A percentile compares a stretch with the other conserved stretches of the same genome.
phyloP scores from a whole-genome alignment of 1,140 invertebrate genomes.

The Dreissena polymorpha region DNA sequence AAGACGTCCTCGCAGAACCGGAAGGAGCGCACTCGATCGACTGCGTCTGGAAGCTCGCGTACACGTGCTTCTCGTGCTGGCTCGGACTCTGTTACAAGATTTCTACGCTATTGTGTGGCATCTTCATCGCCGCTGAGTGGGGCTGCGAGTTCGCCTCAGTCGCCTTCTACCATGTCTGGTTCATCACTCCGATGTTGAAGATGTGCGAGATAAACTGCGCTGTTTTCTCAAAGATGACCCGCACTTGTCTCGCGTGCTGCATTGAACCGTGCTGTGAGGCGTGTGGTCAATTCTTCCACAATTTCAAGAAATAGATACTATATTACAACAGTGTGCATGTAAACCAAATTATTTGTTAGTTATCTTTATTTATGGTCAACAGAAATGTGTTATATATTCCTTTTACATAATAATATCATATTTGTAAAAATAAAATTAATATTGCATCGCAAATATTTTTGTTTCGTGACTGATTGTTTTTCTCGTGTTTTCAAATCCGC shows the following conservation, averaged over 20 bases:
- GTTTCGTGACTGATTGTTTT: too few relatives aligned
- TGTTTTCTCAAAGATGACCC: slow-evolving; percentile 82
- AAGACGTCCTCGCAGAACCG: slow-evolving; percentile 89
- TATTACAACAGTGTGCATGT: too few relatives aligned
- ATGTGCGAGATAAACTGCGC: slow-evolving; percentile 83
- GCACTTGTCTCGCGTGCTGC: slow-evolving; percentile 79
- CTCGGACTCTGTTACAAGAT: slow-evolving; percentile 87
- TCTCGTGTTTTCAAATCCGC: too few relatives aligned
- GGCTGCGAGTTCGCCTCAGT: slow-evolving; percentile 88
- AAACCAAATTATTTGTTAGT: too few relatives aligned
- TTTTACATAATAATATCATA: too few relatives aligned
- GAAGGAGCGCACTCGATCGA: slow-evolving; percentile 86
- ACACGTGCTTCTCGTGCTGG: slow-evolving; percentile 85
- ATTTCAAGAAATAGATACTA: slow-evolving; percentile 57
- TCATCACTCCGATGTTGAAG: slow-evolving; percentile 68
- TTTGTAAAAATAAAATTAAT: too few relatives aligned
- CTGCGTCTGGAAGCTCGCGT: slow-evolving; percentile 87
- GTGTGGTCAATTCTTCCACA: slow-evolving; percentile 58
- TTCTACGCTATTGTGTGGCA: slow-evolving; percentile 85
- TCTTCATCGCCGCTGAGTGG: slow-evolving; percentile 85
- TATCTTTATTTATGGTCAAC: too few relatives aligned
- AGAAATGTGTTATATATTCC: too few relatives aligned
- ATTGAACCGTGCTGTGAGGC: slow-evolving; percentile 64
- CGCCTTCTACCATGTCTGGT: slow-evolving; percentile 83
- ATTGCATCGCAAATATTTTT: too few relatives aligned